phyloP scores from a whole-genome alignment of 1,140 invertebrate genomes.

The Parapsyche elsis region DNA sequence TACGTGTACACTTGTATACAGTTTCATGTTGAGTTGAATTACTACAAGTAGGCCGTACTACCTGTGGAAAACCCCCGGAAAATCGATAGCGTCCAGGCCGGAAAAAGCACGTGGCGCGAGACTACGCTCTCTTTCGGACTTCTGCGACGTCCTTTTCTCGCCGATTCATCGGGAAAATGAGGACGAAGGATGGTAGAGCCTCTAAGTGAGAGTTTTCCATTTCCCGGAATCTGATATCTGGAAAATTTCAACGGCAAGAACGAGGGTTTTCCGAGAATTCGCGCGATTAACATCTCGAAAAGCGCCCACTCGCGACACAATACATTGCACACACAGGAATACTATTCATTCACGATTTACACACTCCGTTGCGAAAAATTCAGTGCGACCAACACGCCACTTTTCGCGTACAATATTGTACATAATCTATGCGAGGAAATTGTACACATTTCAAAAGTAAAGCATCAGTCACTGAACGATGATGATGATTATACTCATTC shows the following conservation, averaged over 20 bases:
- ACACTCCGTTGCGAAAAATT: too few species aligned
- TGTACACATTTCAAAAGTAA: too few species aligned
- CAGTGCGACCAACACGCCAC: too few species aligned
- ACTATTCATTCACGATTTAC: too few species aligned
- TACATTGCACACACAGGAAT: too few species aligned
- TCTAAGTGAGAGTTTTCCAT: background rate
- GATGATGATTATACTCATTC: too few species aligned
- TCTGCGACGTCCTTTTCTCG: background rate
- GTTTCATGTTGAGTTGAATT: background rate
- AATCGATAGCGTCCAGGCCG: slow-evolving; percentile 35
- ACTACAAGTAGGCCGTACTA: slow-evolving; percentile 20
- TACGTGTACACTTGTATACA: background rate
- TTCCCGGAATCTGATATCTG: slow-evolving; percentile 30
- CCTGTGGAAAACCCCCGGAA: slow-evolving; percentile 44
- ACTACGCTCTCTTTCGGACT: background rate
- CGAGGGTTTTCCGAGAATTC: slow-evolving; percentile 1
- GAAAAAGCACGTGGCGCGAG: slow-evolving; percentile 16
- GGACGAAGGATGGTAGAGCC: background rate
- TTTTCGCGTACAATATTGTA: too few species aligned
- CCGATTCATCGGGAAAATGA: background rate
- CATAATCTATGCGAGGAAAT: too few species aligned
- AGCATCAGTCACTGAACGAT: too few species aligned
- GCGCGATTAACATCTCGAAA: slow-evolving; percentile 7
- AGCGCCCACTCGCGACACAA: background rate
- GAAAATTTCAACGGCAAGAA: background rate